A percentile compares a stretch with the other conserved stretches of the same genome.
These are phyloP conservation scores for Lithophane semibrunnea DNA, from an alignment of 2,888 invertebrate species.

Conservation along the genomic window DNA sequence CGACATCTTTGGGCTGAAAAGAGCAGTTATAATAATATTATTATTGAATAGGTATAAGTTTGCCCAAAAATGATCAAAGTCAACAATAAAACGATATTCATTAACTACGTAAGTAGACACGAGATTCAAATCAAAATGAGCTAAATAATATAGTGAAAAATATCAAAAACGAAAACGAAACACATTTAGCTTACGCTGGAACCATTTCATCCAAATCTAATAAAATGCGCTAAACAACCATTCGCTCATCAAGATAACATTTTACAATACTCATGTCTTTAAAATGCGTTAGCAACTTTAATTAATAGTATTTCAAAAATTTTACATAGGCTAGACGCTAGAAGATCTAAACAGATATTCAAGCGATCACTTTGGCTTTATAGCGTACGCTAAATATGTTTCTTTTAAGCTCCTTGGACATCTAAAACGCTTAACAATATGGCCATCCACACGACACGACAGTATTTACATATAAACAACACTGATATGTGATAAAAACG, in stretches of 20 bases:
- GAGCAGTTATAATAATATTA: slow-evolving; percentile 16
- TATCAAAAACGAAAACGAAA: slow-evolving; percentile 46
- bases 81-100: slow-evolving; percentile 46
- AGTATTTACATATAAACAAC: slow-evolving; percentile 80
- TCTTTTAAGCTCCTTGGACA: slow-evolving; percentile 46
- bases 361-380: slow-evolving; percentile 45
- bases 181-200: slow-evolving; percentile 63
- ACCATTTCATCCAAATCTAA: slow-evolving; percentile 14
- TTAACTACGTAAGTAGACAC: slow-evolving; percentile 60
- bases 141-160: slow-evolving; percentile 55
- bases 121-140: slow-evolving; percentile 72
- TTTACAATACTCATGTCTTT: slow-evolving; percentile 40
- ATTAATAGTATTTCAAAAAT: slow-evolving; percentile 40
- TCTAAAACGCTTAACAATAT: slow-evolving; percentile 65
- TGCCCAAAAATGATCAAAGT: slow-evolving; percentile 56
- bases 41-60: slow-evolving; percentile 60
- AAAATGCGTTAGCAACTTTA: slow-evolving; percentile 43
- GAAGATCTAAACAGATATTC: slow-evolving; percentile 49
- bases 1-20: slow-evolving; percentile 46
- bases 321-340: slow-evolving; percentile 32
- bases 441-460: slow-evolving; percentile 88
- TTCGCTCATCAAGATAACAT: slow-evolving; percentile 47
- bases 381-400: slow-evolving; percentile 60
- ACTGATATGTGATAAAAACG: slow-evolving; percentile 87
- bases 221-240: slow-evolving; percentile 27